Conservation (phyloP, 2,797 vertebrate species). For the Nothura maculosa region DNA sequence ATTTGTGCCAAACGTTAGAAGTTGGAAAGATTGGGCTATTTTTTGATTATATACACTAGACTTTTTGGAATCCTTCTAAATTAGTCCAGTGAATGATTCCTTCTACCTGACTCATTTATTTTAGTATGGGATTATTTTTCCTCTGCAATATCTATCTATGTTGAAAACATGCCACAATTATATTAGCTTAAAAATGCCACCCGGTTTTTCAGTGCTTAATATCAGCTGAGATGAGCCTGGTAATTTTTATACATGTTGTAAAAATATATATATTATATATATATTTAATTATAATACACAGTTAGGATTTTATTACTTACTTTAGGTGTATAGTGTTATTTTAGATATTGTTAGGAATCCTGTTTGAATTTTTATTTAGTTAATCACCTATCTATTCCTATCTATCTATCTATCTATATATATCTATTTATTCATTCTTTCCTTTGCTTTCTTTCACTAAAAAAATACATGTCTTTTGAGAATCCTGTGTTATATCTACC, state of each 20-base stretch:
- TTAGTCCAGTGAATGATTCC: neutral
- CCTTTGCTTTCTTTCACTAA: neutral
- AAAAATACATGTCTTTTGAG: neutral
- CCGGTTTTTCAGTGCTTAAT: neutral
- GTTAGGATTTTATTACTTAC: neutral
- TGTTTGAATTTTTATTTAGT: neutral
- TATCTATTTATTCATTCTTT: neutral
- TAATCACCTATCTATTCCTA: no score
- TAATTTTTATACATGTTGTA: neutral
- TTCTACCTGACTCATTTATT: neutral
- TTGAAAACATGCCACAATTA: neutral
- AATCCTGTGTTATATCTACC: neutral
- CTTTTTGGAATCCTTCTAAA: neutral
- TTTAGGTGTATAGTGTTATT: neutral
- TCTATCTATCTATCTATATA: no score
- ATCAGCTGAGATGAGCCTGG: accelerated
- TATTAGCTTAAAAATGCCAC: neutral
- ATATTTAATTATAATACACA: neutral
- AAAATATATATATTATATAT: no score
- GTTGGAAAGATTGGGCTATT: neutral
- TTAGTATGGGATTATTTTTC: neutral
- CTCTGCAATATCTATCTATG: neutral
- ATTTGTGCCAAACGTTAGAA: neutral
- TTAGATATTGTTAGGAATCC: neutral
- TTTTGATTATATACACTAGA: neutral